Conservation (phyloP, 2,888 invertebrate genomes). For the Diplazon laetatorius region DNA sequence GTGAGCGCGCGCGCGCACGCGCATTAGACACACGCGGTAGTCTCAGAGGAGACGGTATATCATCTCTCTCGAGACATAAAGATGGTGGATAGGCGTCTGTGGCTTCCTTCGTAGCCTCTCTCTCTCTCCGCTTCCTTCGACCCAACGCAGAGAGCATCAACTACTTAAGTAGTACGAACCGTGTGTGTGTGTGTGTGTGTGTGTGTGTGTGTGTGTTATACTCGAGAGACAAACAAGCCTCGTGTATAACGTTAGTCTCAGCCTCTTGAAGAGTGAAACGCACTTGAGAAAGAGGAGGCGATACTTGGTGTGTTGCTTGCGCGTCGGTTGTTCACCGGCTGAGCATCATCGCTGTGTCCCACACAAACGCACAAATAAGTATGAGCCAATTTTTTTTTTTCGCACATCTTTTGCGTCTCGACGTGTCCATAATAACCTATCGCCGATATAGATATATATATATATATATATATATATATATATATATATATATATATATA, state of each 20-base stretch:
- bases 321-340: constrained; percentile 13
- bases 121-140: constrained; percentile 11
- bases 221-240: constrained; percentile 61
- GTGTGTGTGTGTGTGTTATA: constrained; percentile 59
- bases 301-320: constrained; percentile 22
- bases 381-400: constrained; percentile 50
- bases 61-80: constrained; percentile 55
- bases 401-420: constrained; percentile 1
- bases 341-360: constrained; percentile 10
- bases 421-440: too few relatives aligned
- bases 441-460: too few relatives aligned
- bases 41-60: constrained; percentile 11
- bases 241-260: constrained; percentile 47
- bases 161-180: constrained; percentile 48
- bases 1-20: too few relatives aligned
- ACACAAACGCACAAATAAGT: constrained; percentile 4
- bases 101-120: neutral
- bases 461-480: too few relatives aligned
- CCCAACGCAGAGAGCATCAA: constrained; percentile 40
- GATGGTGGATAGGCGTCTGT: constrained; percentile 38
- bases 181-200: too few relatives aligned
- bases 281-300: constrained; percentile 55
- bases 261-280: constrained; percentile 55
- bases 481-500: too few relatives aligned
- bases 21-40: neutral